Evolutionary conservation across 2,888 invertebrate species (phyloP).

Genomic region (Ophraella communa): DNA sequence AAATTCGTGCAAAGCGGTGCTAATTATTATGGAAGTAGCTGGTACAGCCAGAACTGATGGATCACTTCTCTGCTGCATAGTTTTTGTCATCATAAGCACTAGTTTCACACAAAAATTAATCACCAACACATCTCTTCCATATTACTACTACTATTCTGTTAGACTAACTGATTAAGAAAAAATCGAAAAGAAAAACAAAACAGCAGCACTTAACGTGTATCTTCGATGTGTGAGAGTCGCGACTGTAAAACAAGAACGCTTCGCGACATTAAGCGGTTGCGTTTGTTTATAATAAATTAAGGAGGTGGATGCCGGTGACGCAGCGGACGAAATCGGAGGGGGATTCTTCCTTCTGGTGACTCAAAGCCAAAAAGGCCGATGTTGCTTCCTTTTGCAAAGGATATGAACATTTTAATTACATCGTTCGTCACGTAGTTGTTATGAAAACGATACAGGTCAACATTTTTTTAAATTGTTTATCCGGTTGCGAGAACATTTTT

Average conservation of each 20-base stretch:
- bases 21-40: slow-evolving; percentile 60
- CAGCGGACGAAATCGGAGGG: slow-evolving; percentile 12
- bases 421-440: background rate
- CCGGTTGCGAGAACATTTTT: no score
- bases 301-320: slow-evolving; percentile 25
- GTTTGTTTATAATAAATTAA: slow-evolving; percentile 30
- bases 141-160: slow-evolving; percentile 47
- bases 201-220: slow-evolving; percentile 49
- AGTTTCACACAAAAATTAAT: background rate
- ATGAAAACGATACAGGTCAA: background rate
- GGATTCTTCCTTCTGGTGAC: slow-evolving; percentile 25
- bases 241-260: slow-evolving; percentile 21
- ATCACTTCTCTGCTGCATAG: slow-evolving; percentile 43
- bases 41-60: slow-evolving; percentile 60
- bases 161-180: background rate
- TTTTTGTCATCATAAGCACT: slow-evolving; percentile 37
- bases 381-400: background rate
- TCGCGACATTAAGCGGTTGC: slow-evolving; percentile 18
- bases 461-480: no score
- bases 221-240: slow-evolving; percentile 29
- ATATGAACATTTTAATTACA: background rate
- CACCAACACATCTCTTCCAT: slow-evolving; percentile 4
- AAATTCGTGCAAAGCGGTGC: slow-evolving; percentile 62
- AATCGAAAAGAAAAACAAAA: slow-evolving; percentile 16
- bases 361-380: slow-evolving; percentile 15